Evolutionary conservation across 2,113 vertebrate genomes (phyloP).

Genomic region (Anas platyrhynchos): DNA sequence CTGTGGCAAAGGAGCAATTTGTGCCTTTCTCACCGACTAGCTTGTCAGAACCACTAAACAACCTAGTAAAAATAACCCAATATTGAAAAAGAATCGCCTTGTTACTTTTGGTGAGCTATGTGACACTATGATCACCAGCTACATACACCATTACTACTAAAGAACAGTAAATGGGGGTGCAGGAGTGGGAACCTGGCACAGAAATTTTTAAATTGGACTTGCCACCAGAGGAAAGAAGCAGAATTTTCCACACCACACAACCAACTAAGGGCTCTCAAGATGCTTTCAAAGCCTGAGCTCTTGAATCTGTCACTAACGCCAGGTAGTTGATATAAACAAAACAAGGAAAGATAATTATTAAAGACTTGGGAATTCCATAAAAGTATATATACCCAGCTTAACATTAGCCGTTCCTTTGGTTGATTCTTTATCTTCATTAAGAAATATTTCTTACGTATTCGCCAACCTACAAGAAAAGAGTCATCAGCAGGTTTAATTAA

Average conservation of each 20-base stretch:
- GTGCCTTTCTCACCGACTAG: neutral
- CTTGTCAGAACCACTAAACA: neutral
- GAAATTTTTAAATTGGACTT: neutral
- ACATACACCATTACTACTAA: neutral
- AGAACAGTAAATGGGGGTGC: neutral
- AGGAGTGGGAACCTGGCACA: neutral
- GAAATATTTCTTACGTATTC: slow-evolving; percentile 96
- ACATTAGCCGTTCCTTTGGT: slow-evolving; percentile 90
- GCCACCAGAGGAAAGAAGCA: neutral
- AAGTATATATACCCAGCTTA: slow-evolving; percentile 90
- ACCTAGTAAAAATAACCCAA: rapidly evolving
- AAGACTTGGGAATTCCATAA: neutral
- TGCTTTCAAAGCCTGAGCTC: neutral
- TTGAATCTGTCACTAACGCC: neutral
- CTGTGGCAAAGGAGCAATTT: neutral
- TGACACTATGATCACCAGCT: neutral
- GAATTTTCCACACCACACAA: neutral
- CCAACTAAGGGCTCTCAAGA: neutral
- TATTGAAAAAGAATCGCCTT: neutral
- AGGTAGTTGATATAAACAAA: neutral
- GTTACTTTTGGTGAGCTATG: neutral
- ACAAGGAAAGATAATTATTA: neutral
- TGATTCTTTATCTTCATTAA: slow-evolving; percentile 95
- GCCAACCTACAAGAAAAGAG: slow-evolving; percentile 84
- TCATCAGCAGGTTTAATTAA: neutral